Base-by-base conservation (phyloP, 2,113 vertebrate species). In the Mugil cephalus region DNA sequence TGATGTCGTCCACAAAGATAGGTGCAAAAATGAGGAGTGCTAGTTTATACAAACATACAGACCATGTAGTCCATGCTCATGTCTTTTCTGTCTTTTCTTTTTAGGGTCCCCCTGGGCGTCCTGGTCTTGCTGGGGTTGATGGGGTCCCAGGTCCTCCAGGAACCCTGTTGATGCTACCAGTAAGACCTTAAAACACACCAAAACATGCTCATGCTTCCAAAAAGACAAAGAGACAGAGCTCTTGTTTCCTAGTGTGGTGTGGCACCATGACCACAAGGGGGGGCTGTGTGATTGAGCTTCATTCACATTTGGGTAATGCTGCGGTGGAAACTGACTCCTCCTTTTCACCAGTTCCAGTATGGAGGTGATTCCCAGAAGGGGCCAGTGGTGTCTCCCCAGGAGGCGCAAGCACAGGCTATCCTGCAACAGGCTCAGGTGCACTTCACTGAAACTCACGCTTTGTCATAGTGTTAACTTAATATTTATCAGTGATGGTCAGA, bases 111-210 rank as follows among this genome's bases (percentile, higher is more conserved):
- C 85, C 89, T 10, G 97, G 97, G 53, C 93, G 92, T 17, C 91
- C 95, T 8, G 97, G 97, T 36, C 89, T 97, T 59, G 82, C 95
- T 7, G 97, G 97, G 68, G 87, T 87, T 13, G 96, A 95, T 6
- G 97, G 97, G 24, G 92, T 96, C 60, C 95, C 93, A 0, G 97
- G 97, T 46, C 94, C 93, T 1, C 93, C 96, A 0, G 97, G 97
- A 69, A 98, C 95, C 0, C 85, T 96, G 80, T 83, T 98, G 61
- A 95, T 98, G 97, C 87, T 98, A 74, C 97, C 97, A 58, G 97
- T 98, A 90, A 94, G 94, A 84, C 15, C n/a, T 75, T 35, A 56
- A 21, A 58, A n/a, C 43, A 39, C 53, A 45, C 10, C 19, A 8
- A 60, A 21, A 12, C 60, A 54, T 43, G 2, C n/a, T 34, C 42